Base-by-base conservation (phyloP, 2,888 invertebrate genomes). In the Celastrina argiolus region DNA sequence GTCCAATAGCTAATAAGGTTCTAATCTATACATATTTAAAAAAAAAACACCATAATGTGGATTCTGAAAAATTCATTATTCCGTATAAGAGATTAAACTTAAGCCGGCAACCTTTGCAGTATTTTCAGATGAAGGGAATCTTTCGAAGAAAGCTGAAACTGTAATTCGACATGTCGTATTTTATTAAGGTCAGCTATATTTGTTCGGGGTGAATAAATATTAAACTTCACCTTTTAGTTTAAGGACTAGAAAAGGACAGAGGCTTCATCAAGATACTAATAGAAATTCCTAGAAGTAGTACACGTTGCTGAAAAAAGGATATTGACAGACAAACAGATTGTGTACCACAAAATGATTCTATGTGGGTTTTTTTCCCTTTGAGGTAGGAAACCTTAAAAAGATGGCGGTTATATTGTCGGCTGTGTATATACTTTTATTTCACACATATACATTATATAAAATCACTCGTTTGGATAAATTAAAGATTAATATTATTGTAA, bases 141-240 rank as follows among this genome's bases (percentile, higher is more conserved):
- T 51, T 51, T 51, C 26, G 12, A 51, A 51, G 26, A 51, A 51
- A 51, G 22, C 22, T 51, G 22, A 10, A 51, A 51, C 22, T 51
- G 12, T 36, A 36, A 51, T 51, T 51, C 51, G 5, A 51, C 51
- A 51, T 51, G 51, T 51, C 51, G 26, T 51, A 12, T 51, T 51
- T 51, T 51, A 51, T 51, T 26, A 26, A 51, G 22, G 51, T 51
- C 51, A 22, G 51, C 51, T 22, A 10, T 22, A 22, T 51, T 51
- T 26, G 14, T 51, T 26, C 22, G 22, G 51, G 51, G 26, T 51
- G 22, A 51, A 51, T 51, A 51, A 51, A 51, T 51, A 51, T 51
- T 51, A 22, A 51, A 51, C 22, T 51, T 22, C 51, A 22, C 51
- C 51, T 14, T 51, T 51, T 51, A 51, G 22, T 26, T 51, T 5